Evolutionary conservation across 1,140 invertebrate species (phyloP), one percentile per base, ranked within the genome.

Genomic region (Ostrea edulis): DNA sequence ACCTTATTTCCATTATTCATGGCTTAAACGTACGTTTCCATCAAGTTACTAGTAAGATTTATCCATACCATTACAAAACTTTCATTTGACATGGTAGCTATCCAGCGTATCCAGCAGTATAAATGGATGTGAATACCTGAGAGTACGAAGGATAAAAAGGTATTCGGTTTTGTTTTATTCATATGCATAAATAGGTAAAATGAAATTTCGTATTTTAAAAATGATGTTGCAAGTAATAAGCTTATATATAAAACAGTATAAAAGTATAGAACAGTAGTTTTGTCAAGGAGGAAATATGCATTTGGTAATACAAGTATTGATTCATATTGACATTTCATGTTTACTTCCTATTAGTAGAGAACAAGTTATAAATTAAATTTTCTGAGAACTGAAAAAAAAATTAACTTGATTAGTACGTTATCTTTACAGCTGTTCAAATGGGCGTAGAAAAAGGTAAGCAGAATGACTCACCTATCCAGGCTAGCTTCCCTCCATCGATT

Each of bases 381-480:
- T 62, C 55, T 20, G 17, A 20, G 5, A 62, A 20, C 14, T 20
- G 17, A 20, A 20, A 17, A 62, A 62, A 62, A 7, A 20, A n/a
- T 62, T 62, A 62, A 44, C 35, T n/a, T 62, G 14, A 35, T 77
- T 12, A 77, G 14, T 25, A 77, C 22, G 0, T 77, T 71, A n/a
- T 0, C n/a, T 62, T 77, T 77, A 25, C 68, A 77, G 68, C 68
- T 77, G 68, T 29, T 12, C 8, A 12, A 29, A 8, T 17, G 68
- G 68, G 14, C 68, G 68, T 14, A 77, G 25, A 3, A 77, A 35
- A 77, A 77, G 68, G 68, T 77, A 77, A 77, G 68, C 14, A 29
- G 12, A 35, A 22, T 77, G 68, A 77, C 68, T 77, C 22, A 77
- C 11, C 29, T 62, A 20, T 20, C 20, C n/a, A 62, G 5, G 5